Evolutionary conservation across 2,113 vertebrate genomes (phyloP), one percentile per base, ranked within the genome.

Genomic region (Sylvietta virens): DNA sequence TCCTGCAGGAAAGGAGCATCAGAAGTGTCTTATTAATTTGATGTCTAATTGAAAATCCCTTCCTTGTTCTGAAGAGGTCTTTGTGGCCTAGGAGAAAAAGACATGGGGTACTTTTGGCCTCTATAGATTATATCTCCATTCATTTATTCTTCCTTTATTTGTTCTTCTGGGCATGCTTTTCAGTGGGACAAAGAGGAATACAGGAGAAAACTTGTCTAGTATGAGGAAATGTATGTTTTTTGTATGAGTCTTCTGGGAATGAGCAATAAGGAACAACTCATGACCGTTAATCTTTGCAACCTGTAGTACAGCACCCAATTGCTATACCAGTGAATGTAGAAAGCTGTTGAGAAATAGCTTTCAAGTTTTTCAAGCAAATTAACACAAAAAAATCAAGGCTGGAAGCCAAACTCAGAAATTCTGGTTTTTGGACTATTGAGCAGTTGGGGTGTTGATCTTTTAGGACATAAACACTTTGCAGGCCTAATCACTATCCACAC

Each of bases 1-100:
- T 94, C 70, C 88, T 88, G 84, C 71, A 96, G 94, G 77, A 96
- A 95, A 76, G 84, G 79, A 92, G 79, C 44, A 78, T 95, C 91
- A 37, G 51, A 92, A 94, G 86, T 92, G 60, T 64, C 60, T 94
- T 93, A 91, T 94, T 94, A 92, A 80, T 96, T 85, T 82, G 94
- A 97, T 53, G 42, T 60, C 69, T 77, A 89, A 95, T 81, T 87
- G 92, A 95, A 97, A 96, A 94, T 90, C 67, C 45, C 21, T 73
- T 92, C 61, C 85, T 86, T 81, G 65, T 65, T 83, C 85, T 37
- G 4, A 44, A 61, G 89, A 88, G 47, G 47, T 92, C 85, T 66
- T 3, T 40, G 64, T 40, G 35, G 48, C 35, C 27, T 39, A 77
- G 33, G 70, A 39, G 61, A 45, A 81, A 73, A 85, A 89, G 45